Conservation (phyloP, 2,797 vertebrate species). For the Cygnus olor region DNA sequence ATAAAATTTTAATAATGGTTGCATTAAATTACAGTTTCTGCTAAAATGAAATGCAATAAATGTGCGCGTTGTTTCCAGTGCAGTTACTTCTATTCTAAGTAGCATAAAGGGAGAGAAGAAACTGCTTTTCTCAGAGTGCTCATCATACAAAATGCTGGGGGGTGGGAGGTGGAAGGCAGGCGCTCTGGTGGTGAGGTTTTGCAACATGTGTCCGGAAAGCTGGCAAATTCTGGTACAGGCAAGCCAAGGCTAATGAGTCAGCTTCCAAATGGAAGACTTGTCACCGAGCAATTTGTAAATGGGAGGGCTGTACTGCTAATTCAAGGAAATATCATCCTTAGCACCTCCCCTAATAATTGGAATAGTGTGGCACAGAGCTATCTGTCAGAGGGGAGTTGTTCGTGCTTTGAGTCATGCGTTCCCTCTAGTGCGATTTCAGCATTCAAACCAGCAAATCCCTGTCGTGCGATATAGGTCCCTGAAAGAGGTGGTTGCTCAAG, state of each 20-base stretch:
- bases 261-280: slow-evolving; percentile 41
- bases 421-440: neutral
- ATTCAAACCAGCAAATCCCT: neutral
- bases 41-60: neutral
- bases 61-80: neutral
- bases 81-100: neutral
- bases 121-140: neutral
- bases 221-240: slow-evolving; percentile 17
- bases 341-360: slow-evolving; percentile 30
- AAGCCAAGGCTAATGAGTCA: slow-evolving; percentile 32
- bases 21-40: neutral
- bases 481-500: neutral
- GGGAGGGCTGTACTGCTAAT: slow-evolving; percentile 41
- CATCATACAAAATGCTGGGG: neutral
- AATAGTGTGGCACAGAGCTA: neutral
- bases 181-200: slow-evolving; percentile 29
- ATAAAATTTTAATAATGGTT: neutral
- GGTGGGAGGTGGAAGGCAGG: neutral
- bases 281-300: slow-evolving; percentile 42
- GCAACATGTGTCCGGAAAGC: slow-evolving; percentile 3
- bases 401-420: neutral
- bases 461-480: neutral
- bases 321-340: slow-evolving; percentile 13
- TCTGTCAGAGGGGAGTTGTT: neutral
- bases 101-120: neutral